Percentiles rank a stretch among this genome's conserved stretches.
These are phyloP conservation scores for Pseudomugil tenellus DNA, from an alignment of 2,797 vertebrate genomes.

Conservation along the genomic window DNA sequence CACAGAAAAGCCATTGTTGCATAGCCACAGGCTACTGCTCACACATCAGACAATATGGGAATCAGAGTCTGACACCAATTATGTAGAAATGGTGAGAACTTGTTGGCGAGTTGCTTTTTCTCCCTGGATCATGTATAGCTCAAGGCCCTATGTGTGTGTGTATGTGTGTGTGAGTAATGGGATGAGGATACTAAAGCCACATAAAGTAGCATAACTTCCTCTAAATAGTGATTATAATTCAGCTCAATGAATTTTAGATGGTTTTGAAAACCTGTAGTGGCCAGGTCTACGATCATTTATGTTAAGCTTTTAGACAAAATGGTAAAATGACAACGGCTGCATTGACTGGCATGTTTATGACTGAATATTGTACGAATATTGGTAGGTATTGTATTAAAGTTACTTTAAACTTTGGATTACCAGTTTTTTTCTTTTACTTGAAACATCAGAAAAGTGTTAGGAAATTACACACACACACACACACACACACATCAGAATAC, in stretches of 20 bases:
- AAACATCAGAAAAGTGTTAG: no score
- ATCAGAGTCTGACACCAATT: conserved; percentile 79
- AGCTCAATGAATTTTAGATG: conserved; percentile 9
- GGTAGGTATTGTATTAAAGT: not conserved
- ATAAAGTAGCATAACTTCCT: conserved; percentile 17
- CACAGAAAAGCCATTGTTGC: conserved; percentile 42
- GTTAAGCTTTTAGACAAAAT: conserved; percentile 6
- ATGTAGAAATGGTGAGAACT: conserved; percentile 72
- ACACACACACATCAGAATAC: no score
- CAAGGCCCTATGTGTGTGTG: conserved; percentile 39
- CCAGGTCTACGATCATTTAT: conserved; percentile 12
- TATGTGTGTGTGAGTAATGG: conserved; percentile 9
- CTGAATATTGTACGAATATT: not conserved
- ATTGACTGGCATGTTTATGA: not conserved
- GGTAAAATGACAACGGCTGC: conserved; percentile 6
- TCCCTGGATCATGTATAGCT: conserved; percentile 62
- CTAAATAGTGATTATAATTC: conserved; percentile 22
- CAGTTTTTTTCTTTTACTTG: conserved; percentile 17
- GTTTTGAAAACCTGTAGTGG: conserved; percentile 5
- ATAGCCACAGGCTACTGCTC: conserved; percentile 66
- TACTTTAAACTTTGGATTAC: not conserved
- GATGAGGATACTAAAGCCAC: conserved; percentile 35
- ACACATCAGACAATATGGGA: conserved; percentile 69
- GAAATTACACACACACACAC: no score
- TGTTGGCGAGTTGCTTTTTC: conserved; percentile 65